Conservation (phyloP, 2,113 vertebrate genomes). For the Antechinus flavipes region DNA sequence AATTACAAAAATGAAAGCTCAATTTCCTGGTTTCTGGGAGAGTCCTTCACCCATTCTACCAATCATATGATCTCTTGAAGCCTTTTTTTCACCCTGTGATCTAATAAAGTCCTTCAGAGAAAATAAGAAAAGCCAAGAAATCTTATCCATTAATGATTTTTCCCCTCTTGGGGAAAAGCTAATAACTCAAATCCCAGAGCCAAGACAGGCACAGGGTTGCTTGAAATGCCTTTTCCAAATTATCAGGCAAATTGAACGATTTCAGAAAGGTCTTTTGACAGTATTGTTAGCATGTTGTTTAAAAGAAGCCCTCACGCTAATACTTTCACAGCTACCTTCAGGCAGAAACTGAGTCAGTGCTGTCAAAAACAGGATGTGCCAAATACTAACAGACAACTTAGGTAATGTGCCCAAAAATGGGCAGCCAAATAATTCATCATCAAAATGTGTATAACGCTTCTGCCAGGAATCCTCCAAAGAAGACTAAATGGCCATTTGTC, state of each 20-base stretch:
- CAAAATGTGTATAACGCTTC: neutral
- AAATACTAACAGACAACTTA: conserved; percentile 31
- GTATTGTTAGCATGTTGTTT: conserved; percentile 22
- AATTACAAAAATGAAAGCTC: neutral
- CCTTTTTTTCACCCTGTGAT: neutral
- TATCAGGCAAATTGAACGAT: conserved; percentile 20
- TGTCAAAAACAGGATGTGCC: neutral
- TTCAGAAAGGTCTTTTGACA: conserved; percentile 51
- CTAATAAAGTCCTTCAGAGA: neutral
- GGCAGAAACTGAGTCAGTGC: conserved; percentile 26
- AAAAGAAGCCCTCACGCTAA: conserved; percentile 20
- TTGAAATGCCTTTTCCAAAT: neutral
- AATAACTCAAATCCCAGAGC: neutral
- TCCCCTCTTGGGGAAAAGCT: neutral
- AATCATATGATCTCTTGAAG: neutral
- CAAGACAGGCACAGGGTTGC: neutral
- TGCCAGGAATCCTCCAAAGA: neutral
- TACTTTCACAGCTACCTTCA: conserved; percentile 25
- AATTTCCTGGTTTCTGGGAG: neutral
- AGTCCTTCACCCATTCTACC: neutral
- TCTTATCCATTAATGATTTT: neutral
- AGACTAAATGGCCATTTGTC: neutral
- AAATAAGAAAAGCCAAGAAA: neutral
- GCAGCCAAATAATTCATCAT: conserved; percentile 16
- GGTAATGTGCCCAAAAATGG: neutral